Conservation (phyloP, 1,140 invertebrate species). For the Dryas iulia region DNA sequence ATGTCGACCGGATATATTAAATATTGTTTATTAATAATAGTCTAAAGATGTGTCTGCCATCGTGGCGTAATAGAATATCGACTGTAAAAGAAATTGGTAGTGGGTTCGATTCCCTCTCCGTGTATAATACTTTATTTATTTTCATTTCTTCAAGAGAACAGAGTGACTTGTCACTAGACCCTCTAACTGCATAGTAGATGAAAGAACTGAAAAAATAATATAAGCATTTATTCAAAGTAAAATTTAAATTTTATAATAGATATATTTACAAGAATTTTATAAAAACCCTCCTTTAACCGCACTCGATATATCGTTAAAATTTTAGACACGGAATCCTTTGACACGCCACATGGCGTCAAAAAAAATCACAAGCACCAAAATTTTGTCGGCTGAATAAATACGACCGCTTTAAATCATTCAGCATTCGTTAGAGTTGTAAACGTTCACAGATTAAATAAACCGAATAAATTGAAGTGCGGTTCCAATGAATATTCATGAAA, state of each 20-base stretch:
- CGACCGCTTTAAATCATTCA: conserved; percentile 26
- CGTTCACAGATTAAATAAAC: conserved; percentile 24
- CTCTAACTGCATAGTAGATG: too few relatives aligned
- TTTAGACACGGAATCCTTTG: not conserved
- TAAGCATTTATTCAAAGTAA: too few relatives aligned
- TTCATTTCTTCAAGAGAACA: too few relatives aligned
- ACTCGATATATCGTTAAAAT: too few relatives aligned
- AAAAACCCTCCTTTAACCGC: not conserved
- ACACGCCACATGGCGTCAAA: not conserved
- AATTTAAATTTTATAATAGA: too few relatives aligned
- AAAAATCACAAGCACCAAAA: not conserved
- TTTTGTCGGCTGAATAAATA: conserved; percentile 21
- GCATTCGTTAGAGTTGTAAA: conserved; percentile 23
- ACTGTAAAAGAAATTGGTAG: too few relatives aligned
- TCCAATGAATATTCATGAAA: conserved; percentile 22
- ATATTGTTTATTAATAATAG: not conserved
- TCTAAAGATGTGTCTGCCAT: too few relatives aligned
- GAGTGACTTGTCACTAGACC: too few relatives aligned
- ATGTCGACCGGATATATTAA: not conserved
- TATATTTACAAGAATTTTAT: not conserved
- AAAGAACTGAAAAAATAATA: too few relatives aligned
- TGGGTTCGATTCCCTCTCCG: too few relatives aligned
- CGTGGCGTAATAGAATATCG: too few relatives aligned
- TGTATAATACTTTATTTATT: too few relatives aligned
- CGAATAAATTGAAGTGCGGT: conserved; percentile 23